These are phyloP conservation scores for Drosophila nannoptera DNA, from an alignment of 1,140 invertebrate species.

Conservation along the genomic window DNA sequence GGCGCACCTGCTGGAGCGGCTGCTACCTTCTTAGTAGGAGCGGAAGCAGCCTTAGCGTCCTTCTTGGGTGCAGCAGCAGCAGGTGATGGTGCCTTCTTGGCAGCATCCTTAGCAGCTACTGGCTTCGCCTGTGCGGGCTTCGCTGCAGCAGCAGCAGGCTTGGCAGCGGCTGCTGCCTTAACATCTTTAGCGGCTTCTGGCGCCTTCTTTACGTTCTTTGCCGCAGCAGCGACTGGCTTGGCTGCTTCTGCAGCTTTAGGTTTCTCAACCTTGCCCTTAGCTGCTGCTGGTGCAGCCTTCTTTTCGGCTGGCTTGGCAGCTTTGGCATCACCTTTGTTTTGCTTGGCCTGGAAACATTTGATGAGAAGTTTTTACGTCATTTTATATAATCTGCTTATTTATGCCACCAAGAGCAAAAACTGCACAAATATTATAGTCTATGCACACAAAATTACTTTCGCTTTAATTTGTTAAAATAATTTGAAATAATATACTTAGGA, in stretches of 20 bases:
- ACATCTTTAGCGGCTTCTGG: conserved; percentile 71
- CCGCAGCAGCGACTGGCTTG: conserved; percentile 72
- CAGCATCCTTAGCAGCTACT: conserved; percentile 79
- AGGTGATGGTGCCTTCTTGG: conserved; percentile 64
- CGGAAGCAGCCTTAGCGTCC: conserved; percentile 63
- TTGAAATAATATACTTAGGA: conserved; percentile 23
- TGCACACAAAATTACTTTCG: neutral
- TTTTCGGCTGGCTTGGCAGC: conserved; percentile 74
- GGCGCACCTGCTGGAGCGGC: conserved; percentile 63
- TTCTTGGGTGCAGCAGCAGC: conserved; percentile 57
- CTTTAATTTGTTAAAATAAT: conserved; percentile 29
- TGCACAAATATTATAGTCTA: conserved; percentile 22
- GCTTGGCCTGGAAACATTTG: conserved; percentile 58
- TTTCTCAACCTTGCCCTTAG: conserved; percentile 79
- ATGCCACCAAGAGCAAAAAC: neutral
- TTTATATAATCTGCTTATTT: neutral
- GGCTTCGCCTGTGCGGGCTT: conserved; percentile 43
- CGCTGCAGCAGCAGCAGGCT: conserved; percentile 52
- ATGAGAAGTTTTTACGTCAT: neutral
- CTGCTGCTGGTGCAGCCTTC: conserved; percentile 73
- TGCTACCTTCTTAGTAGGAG: conserved; percentile 56
- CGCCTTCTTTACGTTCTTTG: conserved; percentile 77
- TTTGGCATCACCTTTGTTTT: conserved; percentile 75
- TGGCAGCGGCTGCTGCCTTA: conserved; percentile 61
- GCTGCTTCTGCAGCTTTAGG: conserved; percentile 75